Percentiles rank a stretch among this genome's conserved stretches.
These are phyloP conservation scores for Drosophila pandora DNA, from an alignment of 1,140 invertebrate species.

Conservation along the genomic window DNA sequence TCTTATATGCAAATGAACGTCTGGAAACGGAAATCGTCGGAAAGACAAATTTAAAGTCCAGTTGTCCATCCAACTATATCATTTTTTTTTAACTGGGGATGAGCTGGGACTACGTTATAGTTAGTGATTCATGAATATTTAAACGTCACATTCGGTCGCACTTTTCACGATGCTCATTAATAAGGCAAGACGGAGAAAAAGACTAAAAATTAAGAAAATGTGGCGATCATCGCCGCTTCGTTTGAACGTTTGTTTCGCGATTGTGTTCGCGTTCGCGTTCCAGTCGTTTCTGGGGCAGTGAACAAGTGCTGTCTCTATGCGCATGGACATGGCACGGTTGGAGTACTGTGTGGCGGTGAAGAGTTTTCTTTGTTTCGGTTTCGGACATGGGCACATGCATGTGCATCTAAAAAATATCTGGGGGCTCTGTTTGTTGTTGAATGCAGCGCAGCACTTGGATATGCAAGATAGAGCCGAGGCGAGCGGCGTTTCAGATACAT, in stretches of 20 bases:
- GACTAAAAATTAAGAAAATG: slow-evolving; percentile 76
- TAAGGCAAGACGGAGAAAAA: slow-evolving; percentile 56
- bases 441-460: slow-evolving; percentile 62
- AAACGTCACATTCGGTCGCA: slow-evolving; percentile 84
- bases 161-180: slow-evolving; percentile 83
- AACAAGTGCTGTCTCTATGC: slow-evolving; percentile 80
- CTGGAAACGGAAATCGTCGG: slow-evolving; percentile 22
- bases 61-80: slow-evolving; percentile 4
- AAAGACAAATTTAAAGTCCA: slow-evolving; percentile 8
- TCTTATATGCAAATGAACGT: slow-evolving; percentile 45
- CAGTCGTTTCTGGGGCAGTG: slow-evolving; percentile 70
- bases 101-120: slow-evolving; percentile 66
- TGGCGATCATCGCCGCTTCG: slow-evolving; percentile 69
- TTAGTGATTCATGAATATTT: slow-evolving; percentile 83
- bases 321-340: slow-evolving; percentile 73
- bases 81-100: slow-evolving; percentile 1
- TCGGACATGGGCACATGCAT: slow-evolving; percentile 72
- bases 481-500: slow-evolving; percentile 29
- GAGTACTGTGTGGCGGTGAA: slow-evolving; percentile 66
- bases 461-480: slow-evolving; percentile 71
- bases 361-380: slow-evolving; percentile 79
- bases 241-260: slow-evolving; percentile 35
- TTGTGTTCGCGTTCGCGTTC: slow-evolving; percentile 24
- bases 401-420: slow-evolving; percentile 65
- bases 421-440: slow-evolving; percentile 24